Percentiles rank a stretch among this genome's conserved stretches.
These are phyloP conservation scores for Apantesis nais DNA, from an alignment of 2,888 invertebrate species.

Conservation along the genomic window DNA sequence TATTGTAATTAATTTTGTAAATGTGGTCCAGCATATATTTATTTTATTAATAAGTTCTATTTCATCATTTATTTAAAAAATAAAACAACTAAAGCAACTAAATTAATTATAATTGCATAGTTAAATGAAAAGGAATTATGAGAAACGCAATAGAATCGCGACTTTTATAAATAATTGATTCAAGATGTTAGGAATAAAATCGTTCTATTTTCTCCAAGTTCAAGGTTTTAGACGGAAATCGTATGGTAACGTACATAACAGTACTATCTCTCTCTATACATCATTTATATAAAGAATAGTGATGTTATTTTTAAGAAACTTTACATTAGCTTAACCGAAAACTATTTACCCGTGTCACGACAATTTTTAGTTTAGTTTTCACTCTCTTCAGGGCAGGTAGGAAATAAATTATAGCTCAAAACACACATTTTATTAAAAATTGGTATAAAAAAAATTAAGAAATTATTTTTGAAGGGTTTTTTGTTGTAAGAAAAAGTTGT, in stretches of 20 bases:
- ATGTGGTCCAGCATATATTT: slow-evolving; percentile 26
- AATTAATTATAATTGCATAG: neutral
- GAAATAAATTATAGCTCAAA: too few species aligned
- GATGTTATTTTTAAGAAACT: too few species aligned
- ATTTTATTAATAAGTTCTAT: neutral
- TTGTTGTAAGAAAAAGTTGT: too few species aligned
- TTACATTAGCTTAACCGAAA: too few species aligned
- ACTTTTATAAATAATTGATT: neutral
- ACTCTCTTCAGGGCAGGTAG: neutral
- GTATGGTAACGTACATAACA: neutral
- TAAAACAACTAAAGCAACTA: neutral
- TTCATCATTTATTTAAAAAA: neutral
- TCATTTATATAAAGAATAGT: neutral
- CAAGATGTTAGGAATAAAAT: neutral
- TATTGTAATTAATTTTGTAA: slow-evolving; percentile 42
- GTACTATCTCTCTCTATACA: neutral
- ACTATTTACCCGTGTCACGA: neutral
- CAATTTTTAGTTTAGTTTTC: neutral
- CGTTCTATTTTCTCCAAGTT: neutral
- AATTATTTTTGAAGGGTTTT: too few species aligned
- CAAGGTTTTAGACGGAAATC: neutral
- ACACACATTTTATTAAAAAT: neutral
- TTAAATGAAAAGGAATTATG: neutral
- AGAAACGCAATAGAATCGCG: neutral
- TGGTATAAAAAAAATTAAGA: too few species aligned